Base-by-base conservation (phyloP, 2,797 vertebrate genomes). In the Epinephelus malabaricus region DNA sequence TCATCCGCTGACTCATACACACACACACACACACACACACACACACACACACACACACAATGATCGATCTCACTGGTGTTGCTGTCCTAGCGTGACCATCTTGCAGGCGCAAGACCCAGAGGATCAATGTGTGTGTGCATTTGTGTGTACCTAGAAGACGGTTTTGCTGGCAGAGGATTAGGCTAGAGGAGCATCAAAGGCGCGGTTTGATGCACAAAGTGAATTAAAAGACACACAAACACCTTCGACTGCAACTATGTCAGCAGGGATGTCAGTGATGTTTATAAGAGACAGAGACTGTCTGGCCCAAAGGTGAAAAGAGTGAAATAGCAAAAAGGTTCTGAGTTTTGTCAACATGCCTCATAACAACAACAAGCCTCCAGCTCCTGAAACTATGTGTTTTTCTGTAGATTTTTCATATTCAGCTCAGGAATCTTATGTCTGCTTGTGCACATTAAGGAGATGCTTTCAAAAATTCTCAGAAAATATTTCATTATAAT, bases 161-260 rank as follows among this genome's bases (percentile, higher is more conserved):
- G 68, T 82, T 87, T 82, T 46, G 85, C 80, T 85, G 83, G 84
- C 82, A 73, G 90, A 91, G 89, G 90, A 91, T 92, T 91, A 89
- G 72, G 70, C 76, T 82, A 76, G 71, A 85, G 81, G 79, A 86
- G 89, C 92, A 89, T 92, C 92, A 93, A 92, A 92, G 87, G 73
- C 69, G 5, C 73, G 68, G 86, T 87, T 88, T 89, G 87, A 88
- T 86, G 83, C 81, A 63, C 83, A 86, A 83, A 86, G 86, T 87
- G 85, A 89, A 91, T 91, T 88, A 86, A 86, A 85, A 88, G 74
- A 74, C 61, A 75, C 60, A 53, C 73, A 64, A 45, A 81, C 78
- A 79, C 87, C 70, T 74, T 76, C 1, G 3, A 76, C 73, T 80
- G 79, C 69, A 58, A 9, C 82, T 53, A 12, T 84, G 85, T 90